Evolutionary conservation across 1,140 invertebrate genomes (phyloP), one percentile per base, ranked within the genome.

Genomic region (Drosophila arawakana): DNA sequence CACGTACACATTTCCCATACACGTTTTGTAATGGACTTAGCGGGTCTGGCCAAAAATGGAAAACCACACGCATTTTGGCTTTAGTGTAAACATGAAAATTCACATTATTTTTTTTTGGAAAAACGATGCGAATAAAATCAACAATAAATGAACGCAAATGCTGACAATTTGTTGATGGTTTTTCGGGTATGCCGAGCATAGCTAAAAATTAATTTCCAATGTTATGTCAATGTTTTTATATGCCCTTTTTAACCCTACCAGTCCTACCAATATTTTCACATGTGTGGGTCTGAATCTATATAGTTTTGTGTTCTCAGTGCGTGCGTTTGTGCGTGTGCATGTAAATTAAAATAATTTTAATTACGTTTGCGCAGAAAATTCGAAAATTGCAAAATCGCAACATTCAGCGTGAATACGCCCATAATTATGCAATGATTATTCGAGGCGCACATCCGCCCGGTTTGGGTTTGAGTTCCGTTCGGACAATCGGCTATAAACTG

Each of bases 81-180:
- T 74, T 74, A 50, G 66, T 82, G 80, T 76, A 80, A 82, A 82
- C 80, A 83, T 62, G 81, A 66, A 61, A 52, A 69, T 76, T 60
- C 60, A 52, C 43, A 67, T 55, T 50, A 39, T 47, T 25, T 57
- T 55, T 58, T 55, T 58, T 57, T 13, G 7, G 35, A n/a, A 73
- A 77, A 81, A 78, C 58, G 25, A 10, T 49, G 59, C 41, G 85
- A 85, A 81, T 78, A 80, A 72, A 75, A 81, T 81, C 78, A 78
- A 74, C 67, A 78, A 63, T 63, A 81, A 85, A 84, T 78, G 73
- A 78, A 84, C 73, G 74, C 66, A 69, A 81, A 68, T 54, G 69
- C 69, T 78, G 82, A 85, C 81, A 85, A 81, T 85, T 85, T 85
- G 81, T 85, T 85, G 81, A 85, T 76, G 78, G 70, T 66, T 81